Evolutionary conservation across 1,140 invertebrate genomes (phyloP).

Genomic region (Brachionus koreanus): DNA sequence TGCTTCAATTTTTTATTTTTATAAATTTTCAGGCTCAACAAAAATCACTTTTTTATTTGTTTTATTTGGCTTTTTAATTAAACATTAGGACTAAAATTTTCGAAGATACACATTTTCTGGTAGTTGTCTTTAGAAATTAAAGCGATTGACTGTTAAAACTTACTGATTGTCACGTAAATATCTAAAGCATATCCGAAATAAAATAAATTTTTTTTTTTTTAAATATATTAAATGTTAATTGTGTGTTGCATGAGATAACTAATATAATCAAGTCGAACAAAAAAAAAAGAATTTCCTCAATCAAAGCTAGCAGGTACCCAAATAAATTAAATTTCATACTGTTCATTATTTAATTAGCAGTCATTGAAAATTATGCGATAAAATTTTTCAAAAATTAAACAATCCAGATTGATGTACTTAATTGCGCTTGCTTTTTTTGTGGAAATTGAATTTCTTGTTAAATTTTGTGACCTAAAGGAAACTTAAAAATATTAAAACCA

Average conservation of each 20-base stretch:
- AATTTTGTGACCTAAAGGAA: too few species aligned
- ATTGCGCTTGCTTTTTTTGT: neutral
- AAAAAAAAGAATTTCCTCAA: neutral
- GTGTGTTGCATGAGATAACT: neutral
- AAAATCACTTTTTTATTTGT: neutral
- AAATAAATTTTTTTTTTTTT: neutral
- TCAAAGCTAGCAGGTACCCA: neutral
- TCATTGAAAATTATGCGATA: neutral
- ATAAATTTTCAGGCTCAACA: neutral
- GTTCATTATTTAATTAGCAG: neutral
- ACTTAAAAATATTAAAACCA: too few species aligned
- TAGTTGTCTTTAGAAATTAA: neutral
- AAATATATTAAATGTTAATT: neutral
- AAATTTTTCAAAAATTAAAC: neutral
- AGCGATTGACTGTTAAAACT: neutral
- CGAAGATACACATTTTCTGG: neutral
- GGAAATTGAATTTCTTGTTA: too few species aligned
- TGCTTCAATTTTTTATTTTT: neutral
- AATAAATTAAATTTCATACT: neutral
- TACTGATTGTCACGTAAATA: neutral
- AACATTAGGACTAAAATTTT: neutral
- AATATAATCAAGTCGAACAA: neutral
- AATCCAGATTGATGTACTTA: neutral
- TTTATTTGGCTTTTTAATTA: slow-evolving; percentile 2
- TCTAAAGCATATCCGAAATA: neutral